These are phyloP conservation scores for Phrixothrix hirtus DNA, from an alignment of 2,888 invertebrate species.

Conservation along the genomic window DNA sequence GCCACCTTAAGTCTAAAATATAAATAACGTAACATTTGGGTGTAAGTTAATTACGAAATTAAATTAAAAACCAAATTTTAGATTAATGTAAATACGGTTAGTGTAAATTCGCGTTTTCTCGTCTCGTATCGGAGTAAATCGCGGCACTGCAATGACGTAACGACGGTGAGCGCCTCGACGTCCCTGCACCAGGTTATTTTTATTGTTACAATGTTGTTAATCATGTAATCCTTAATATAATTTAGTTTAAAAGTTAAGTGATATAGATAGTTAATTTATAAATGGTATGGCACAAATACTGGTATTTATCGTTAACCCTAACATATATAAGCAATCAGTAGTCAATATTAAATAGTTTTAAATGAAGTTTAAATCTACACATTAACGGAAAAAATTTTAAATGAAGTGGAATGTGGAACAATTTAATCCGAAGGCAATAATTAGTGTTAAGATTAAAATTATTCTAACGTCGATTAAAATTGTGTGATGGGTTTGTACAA, in stretches of 20 bases:
- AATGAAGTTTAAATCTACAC: background rate
- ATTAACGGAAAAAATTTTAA: slow-evolving; percentile 3
- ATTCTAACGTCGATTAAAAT: slow-evolving; percentile 12
- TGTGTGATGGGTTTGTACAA: slow-evolving; percentile 11
- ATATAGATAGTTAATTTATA: background rate
- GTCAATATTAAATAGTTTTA: slow-evolving; percentile 15
- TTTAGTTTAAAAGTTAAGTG: slow-evolving; percentile 15
- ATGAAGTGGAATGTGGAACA: slow-evolving; percentile 23
- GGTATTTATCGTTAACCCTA: slow-evolving; percentile 15
- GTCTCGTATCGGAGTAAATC: slow-evolving; percentile 33
- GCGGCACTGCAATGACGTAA: slow-evolving; percentile 45
- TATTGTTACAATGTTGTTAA: slow-evolving; percentile 42
- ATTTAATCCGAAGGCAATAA: slow-evolving; percentile 23
- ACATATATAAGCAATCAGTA: slow-evolving; percentile 7
- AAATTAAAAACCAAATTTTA: slow-evolving; percentile 10
- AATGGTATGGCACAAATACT: background rate
- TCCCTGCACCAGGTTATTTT: slow-evolving; percentile 41
- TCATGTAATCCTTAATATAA: slow-evolving; percentile 30
- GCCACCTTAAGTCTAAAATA: too few relatives aligned
- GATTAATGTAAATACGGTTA: slow-evolving; percentile 6
- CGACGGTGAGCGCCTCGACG: slow-evolving; percentile 40
- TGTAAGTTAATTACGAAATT: slow-evolving; percentile 10
- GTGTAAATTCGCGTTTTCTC: slow-evolving; percentile 27
- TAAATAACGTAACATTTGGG: background rate
- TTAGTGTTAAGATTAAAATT: slow-evolving; percentile 22